phyloP scores from a whole-genome alignment of 2,888 invertebrate species.

The Trachelus tabidus region DNA sequence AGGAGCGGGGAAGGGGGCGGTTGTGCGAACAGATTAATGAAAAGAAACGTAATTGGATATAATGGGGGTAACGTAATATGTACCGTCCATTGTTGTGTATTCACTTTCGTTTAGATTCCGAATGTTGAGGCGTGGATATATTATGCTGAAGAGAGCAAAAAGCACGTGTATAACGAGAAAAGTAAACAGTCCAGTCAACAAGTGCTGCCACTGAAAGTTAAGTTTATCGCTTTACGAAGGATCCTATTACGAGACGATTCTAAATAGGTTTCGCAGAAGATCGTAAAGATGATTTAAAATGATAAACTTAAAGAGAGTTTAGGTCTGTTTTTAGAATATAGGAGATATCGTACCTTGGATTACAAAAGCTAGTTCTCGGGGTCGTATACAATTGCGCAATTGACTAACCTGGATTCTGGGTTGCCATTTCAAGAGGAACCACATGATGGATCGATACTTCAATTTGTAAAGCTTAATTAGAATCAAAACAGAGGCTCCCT shows the following conservation, averaged over 20 bases:
- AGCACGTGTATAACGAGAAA: not conserved
- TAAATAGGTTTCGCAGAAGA: not conserved
- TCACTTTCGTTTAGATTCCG: not conserved
- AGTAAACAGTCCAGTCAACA: constrained; percentile 4
- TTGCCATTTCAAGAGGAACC: not conserved
- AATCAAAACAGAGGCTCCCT: not conserved
- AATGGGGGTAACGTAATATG: not conserved
- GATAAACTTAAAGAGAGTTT: not conserved
- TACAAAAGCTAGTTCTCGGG: not conserved
- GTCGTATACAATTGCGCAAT: not conserved
- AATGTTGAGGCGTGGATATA: not conserved
- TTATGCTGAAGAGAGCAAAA: not conserved
- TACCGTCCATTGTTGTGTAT: not conserved
- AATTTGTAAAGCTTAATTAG: not conserved
- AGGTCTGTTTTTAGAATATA: not conserved
- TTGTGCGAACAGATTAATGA: not conserved
- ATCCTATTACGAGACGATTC: not conserved
- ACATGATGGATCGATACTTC: not conserved
- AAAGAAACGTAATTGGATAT: not conserved
- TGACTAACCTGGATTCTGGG: not conserved
- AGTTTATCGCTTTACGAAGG: not conserved
- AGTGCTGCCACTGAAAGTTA: not conserved
- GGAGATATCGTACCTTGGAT: not conserved
- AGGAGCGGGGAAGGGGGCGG: not conserved
- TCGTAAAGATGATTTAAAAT: not conserved